phyloP scores from a whole-genome alignment of 2,797 vertebrate genomes.

The Crocidura indochinensis region DNA sequence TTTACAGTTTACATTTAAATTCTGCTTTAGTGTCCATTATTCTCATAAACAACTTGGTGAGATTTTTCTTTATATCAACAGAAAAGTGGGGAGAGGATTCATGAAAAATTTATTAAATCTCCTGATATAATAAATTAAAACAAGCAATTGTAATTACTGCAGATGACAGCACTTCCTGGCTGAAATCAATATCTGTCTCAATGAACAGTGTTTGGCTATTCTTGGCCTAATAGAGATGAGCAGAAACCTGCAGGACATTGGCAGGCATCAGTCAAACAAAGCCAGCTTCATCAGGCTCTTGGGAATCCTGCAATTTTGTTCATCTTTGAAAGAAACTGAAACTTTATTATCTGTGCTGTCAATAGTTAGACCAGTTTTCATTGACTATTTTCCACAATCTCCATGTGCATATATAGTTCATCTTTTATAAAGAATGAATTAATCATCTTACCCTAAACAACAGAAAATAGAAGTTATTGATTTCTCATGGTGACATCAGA shows the following conservation, averaged over 20 bases:
- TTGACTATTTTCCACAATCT: background rate
- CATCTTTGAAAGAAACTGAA: slow-evolving; percentile 22
- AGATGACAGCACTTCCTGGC: slow-evolving; percentile 77
- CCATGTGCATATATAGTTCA: background rate
- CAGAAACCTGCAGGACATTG: slow-evolving; percentile 77
- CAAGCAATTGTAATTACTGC: slow-evolving; percentile 77
- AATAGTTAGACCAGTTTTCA: background rate
- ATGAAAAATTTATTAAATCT: slow-evolving; percentile 82
- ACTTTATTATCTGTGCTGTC: slow-evolving; percentile 11
- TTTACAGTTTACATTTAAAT: background rate
- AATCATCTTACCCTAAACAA: slow-evolving; percentile 34
- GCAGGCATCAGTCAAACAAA: slow-evolving; percentile 18
- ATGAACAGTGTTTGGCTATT: slow-evolving; percentile 71
- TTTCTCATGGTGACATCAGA: slow-evolving; percentile 30
- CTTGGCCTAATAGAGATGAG: slow-evolving; percentile 73
- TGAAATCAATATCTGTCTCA: slow-evolving; percentile 79
- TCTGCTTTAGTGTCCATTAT: background rate
- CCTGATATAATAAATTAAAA: slow-evolving; percentile 83
- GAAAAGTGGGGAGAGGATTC: slow-evolving; percentile 63
- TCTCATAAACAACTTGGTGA: slow-evolving; percentile 60
- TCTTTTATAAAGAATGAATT: slow-evolving; percentile 24
- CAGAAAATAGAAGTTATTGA: slow-evolving; percentile 64
- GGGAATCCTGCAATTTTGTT: slow-evolving; percentile 38
- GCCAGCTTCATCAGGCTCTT: background rate
- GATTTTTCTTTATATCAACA: slow-evolving; percentile 51